Percentiles rank a stretch among this genome's conserved stretches.
Evolutionary conservation across 2,888 invertebrate species (phyloP).

Genomic region (Patella depressa): DNA sequence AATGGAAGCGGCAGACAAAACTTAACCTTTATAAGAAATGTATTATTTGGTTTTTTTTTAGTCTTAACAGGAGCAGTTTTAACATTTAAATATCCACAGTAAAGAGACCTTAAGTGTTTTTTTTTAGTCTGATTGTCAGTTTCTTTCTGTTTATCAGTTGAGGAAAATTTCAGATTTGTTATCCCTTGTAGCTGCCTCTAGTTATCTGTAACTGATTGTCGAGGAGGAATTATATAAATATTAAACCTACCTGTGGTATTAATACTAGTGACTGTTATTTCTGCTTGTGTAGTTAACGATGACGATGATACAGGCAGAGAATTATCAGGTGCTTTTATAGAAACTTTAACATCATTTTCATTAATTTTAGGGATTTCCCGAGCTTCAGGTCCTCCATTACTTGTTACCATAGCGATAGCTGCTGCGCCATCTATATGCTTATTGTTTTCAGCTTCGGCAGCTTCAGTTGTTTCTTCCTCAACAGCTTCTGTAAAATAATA

Average conservation of each 20-base stretch:
- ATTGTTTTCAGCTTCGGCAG: neutral
- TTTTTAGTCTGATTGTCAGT: too few species aligned
- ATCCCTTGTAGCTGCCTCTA: too few species aligned
- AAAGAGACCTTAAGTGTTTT: too few species aligned
- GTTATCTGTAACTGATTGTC: too few species aligned
- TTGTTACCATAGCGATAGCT: neutral
- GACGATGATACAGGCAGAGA: slow-evolving; percentile 17
- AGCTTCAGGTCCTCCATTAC: slow-evolving; percentile 7
- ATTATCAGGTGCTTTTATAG: neutral
- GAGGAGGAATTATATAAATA: too few species aligned
- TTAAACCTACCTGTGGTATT: slow-evolving; percentile 27
- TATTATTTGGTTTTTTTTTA: too few species aligned
- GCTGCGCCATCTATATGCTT: neutral
- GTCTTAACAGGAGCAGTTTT: too few species aligned
- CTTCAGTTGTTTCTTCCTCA: neutral
- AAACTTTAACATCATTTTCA: slow-evolving; percentile 1
- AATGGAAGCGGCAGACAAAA: too few species aligned
- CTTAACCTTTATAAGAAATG: too few species aligned
- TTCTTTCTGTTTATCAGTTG: too few species aligned
- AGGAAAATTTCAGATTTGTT: too few species aligned
- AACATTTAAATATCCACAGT: too few species aligned
- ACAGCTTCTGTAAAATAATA: neutral
- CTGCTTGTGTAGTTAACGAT: slow-evolving; percentile 51
- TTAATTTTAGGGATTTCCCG: slow-evolving; percentile 3
- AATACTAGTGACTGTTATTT: slow-evolving; percentile 45